Evolutionary conservation across 2,888 invertebrate species (phyloP), one percentile per base, ranked within the genome.

Genomic region (Pseudolycoriella hygida): DNA sequence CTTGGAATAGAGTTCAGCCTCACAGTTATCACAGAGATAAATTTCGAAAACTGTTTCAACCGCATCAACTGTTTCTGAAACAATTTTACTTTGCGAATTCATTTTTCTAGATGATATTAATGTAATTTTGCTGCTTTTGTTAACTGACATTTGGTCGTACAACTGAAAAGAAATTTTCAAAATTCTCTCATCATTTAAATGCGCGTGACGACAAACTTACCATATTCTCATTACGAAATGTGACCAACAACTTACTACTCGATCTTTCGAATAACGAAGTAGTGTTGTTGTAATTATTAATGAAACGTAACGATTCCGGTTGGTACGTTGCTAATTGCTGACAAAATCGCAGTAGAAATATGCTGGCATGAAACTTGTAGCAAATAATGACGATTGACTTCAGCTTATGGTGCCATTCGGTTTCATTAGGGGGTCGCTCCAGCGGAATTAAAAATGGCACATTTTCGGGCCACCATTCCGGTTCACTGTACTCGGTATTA

Each of bases 211-310:
- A 25, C 31, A 49, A 67, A 67, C 60, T 71, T 57, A 74, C 73
- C 66, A 79, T 70, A 57, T 81, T 80, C 57, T 80, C 80, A 65
- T 81, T 81, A 42, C 81, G 72, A 63, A 82, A 81, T 50, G 82
- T 82, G 17, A 81, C 80, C 47, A 81, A 60, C 25, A 81, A 67
- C 53, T 75, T 74, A 49, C 75, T 74, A 50, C 71, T 74, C 42
- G 72, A 70, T 54, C 74, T 69, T 58, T 77, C 74, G 54, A 75
- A 80, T 45, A 81, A 65, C 49, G 80, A 80, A 37, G 80, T 81
- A 18, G 81, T 81, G 44, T 76, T 75, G 55, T 81, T 80, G 57
- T 73, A 74, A 59, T 80, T 80, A 58, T 80, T 76, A 40, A 79
- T 76, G 58, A 78, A 81, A 52, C 74, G 69, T 51, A 80, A 67